Evolutionary conservation across 2,888 invertebrate species (phyloP).

Genomic region (Diarsia brunnea): DNA sequence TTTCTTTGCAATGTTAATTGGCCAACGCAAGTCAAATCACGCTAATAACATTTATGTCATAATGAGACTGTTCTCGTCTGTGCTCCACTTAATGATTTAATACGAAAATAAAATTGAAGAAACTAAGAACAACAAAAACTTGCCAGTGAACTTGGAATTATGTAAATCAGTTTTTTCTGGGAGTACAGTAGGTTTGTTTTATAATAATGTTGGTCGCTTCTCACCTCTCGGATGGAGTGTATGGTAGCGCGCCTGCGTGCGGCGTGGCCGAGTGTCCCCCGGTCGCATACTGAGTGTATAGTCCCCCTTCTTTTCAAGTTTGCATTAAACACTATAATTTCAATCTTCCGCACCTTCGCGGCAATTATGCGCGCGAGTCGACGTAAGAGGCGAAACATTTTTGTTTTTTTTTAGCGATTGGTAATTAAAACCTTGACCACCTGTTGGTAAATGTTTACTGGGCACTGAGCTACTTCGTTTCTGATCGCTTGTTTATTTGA

Average conservation of each 20-base stretch:
- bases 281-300: constrained; percentile 80
- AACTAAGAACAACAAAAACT: constrained; percentile 8
- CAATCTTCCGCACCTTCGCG: constrained; percentile 78
- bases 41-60: constrained; percentile 50
- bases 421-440: constrained; percentile 40
- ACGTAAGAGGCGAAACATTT: constrained; percentile 81
- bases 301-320: constrained; percentile 78
- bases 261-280: constrained; percentile 65
- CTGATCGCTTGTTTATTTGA: constrained; percentile 26
- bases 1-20: constrained; percentile 57
- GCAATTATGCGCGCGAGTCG: constrained; percentile 76
- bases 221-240: constrained; percentile 85
- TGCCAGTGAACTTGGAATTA: constrained; percentile 51
- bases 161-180: constrained; percentile 36
- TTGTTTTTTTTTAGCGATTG: constrained; percentile 18
- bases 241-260: constrained; percentile 79
- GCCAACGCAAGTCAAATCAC: constrained; percentile 41
- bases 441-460: constrained; percentile 22
- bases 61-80: constrained; percentile 45
- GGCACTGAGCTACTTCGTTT: constrained; percentile 18
- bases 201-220: constrained; percentile 49
- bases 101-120: constrained; percentile 29
- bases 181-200: constrained; percentile 3
- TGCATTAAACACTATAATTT: constrained; percentile 79
- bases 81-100: constrained; percentile 30